phyloP scores from a whole-genome alignment of 2,888 invertebrate genomes.

The Cerastis leucographa region DNA sequence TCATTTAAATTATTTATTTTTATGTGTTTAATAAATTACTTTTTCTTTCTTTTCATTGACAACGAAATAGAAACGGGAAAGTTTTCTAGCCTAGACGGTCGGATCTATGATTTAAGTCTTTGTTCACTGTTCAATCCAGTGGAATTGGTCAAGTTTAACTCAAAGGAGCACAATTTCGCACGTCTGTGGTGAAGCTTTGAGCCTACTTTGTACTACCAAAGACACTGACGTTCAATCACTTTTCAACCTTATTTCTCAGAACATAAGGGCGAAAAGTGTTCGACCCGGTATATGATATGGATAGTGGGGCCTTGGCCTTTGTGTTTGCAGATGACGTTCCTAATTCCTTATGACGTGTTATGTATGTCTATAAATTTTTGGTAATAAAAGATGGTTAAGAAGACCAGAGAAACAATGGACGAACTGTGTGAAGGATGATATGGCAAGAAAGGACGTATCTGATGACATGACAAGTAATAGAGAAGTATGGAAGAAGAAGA shows the following conservation, averaged over 20 bases:
- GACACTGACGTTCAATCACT: neutral
- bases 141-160: slow-evolving; percentile 64
- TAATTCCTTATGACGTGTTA: slow-evolving; percentile 14
- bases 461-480: too few species aligned
- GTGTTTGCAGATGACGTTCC: slow-evolving; percentile 20
- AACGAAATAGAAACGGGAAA: neutral
- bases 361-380: neutral
- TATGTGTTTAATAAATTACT: neutral
- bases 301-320: slow-evolving; percentile 31
- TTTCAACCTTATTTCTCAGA: neutral
- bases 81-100: neutral
- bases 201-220: slow-evolving; percentile 38
- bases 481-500: too few species aligned
- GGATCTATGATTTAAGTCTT: neutral
- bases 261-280: neutral
- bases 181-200: slow-evolving; percentile 60
- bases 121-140: slow-evolving; percentile 40
- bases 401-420: too few species aligned
- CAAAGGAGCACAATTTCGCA: slow-evolving; percentile 65
- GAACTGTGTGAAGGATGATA: too few species aligned
- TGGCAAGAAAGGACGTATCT: too few species aligned
- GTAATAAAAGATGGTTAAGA: neutral
- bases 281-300: slow-evolving; percentile 15
- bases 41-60: neutral
- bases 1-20: neutral